Evolutionary conservation across 2,888 invertebrate genomes (phyloP).

Genomic region (Drosophila peninsularis): DNA sequence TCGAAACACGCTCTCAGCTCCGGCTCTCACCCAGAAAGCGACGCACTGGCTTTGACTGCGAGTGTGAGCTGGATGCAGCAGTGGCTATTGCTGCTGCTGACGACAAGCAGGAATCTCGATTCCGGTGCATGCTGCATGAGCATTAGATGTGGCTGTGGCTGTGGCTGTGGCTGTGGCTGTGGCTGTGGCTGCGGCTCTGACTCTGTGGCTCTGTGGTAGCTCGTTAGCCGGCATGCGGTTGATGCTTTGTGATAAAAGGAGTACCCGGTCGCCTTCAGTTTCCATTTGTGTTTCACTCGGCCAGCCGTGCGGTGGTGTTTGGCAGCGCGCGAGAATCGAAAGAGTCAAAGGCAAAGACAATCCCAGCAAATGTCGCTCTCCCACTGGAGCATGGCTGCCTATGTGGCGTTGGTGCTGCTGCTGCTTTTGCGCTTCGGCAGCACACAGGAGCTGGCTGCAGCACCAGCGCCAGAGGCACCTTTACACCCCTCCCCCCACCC

Average conservation of each 20-base stretch:
- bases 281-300: slow-evolving; percentile 71
- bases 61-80: slow-evolving; percentile 14
- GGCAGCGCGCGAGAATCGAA: background rate
- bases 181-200: no score
- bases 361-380: slow-evolving; percentile 39
- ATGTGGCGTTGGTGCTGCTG: slow-evolving; percentile 52
- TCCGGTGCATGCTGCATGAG: slow-evolving; percentile 65
- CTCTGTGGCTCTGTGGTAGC: slow-evolving; percentile 12
- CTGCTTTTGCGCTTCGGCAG: slow-evolving; percentile 47
- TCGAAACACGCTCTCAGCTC: slow-evolving; percentile 38
- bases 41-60: slow-evolving; percentile 10
- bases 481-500: background rate
- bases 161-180: slow-evolving; percentile 18
- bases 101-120: slow-evolving; percentile 62
- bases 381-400: slow-evolving; percentile 45
- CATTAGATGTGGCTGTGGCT: slow-evolving; percentile 37
- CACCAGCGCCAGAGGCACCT: slow-evolving; percentile 12
- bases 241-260: slow-evolving; percentile 70
- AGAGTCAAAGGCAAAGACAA: background rate
- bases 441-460: slow-evolving; percentile 25
- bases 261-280: slow-evolving; percentile 55
- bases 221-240: slow-evolving; percentile 31
- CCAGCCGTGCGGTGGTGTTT: slow-evolving; percentile 62
- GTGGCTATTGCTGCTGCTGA: background rate
- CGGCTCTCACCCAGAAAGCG: slow-evolving; percentile 22